Evolutionary conservation across 2,888 invertebrate genomes (phyloP).

Genomic region (Sphaerophoria rueppellii): DNA sequence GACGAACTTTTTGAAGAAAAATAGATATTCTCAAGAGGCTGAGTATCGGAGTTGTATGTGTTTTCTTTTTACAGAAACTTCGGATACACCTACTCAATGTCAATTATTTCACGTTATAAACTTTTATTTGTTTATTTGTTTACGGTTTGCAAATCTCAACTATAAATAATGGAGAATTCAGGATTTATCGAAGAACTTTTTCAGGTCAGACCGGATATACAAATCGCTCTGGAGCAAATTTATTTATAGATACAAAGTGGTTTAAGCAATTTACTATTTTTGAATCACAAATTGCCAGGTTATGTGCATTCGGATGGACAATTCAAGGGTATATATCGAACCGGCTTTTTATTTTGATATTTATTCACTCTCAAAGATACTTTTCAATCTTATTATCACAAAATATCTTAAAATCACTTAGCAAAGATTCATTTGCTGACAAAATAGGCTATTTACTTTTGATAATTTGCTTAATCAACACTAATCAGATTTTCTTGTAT

Average conservation of each 20-base stretch:
- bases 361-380: slow-evolving; percentile 4
- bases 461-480: slow-evolving; percentile 44
- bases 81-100: slow-evolving; percentile 33
- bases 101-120: slow-evolving; percentile 50
- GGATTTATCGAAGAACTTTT: slow-evolving; percentile 49
- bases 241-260: slow-evolving; percentile 59
- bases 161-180: slow-evolving; percentile 37
- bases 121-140: slow-evolving; percentile 49
- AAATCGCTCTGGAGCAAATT: slow-evolving; percentile 62
- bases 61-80: background rate
- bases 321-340: background rate
- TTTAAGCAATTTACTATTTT: slow-evolving; percentile 56
- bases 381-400: slow-evolving; percentile 17
- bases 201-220: slow-evolving; percentile 42
- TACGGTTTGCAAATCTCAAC: slow-evolving; percentile 50
- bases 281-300: slow-evolving; percentile 31
- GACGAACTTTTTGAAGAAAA: slow-evolving; percentile 40
- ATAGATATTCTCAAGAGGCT: slow-evolving; percentile 43
- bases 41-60: slow-evolving; percentile 11
- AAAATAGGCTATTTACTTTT: slow-evolving; percentile 25
- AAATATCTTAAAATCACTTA: slow-evolving; percentile 19
- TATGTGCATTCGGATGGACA: background rate
- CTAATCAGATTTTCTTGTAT: slow-evolving; percentile 24
- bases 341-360: slow-evolving; percentile 8
- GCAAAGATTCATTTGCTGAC: too few species aligned